Evolutionary conservation across 2,888 invertebrate species (phyloP).

Genomic region (Deilephila porcellus): DNA sequence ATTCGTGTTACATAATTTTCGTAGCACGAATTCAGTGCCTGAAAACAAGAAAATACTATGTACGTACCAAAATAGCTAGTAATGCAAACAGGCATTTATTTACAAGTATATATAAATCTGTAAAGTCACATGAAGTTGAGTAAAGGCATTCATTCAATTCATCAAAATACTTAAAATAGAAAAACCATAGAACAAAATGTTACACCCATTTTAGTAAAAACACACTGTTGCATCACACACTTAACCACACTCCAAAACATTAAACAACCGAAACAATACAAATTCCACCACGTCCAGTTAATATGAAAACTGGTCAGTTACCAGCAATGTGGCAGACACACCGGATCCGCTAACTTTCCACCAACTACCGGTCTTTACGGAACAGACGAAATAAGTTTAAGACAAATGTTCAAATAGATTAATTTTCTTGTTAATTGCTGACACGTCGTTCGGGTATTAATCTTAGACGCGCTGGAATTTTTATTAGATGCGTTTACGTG

Average conservation of each 20-base stretch:
- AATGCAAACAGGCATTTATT: too few relatives aligned
- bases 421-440: constrained; percentile 6
- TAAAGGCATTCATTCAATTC: too few relatives aligned
- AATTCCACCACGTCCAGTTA: constrained; percentile 4
- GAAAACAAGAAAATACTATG: too few relatives aligned
- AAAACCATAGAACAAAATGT: too few relatives aligned
- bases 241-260: not conserved
- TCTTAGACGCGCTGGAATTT: constrained; percentile 6
- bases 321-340: not conserved
- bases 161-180: too few relatives aligned
- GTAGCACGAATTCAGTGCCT: too few relatives aligned
- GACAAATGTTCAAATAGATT: constrained; percentile 9
- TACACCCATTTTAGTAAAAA: too few relatives aligned
- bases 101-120: not conserved
- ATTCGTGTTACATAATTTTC: too few relatives aligned
- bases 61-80: too few relatives aligned
- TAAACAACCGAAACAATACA: not conserved
- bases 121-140: too few relatives aligned
- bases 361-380: constrained; percentile 11
- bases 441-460: constrained; percentile 5
- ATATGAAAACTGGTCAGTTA: not conserved
- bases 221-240: too few relatives aligned
- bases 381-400: constrained; percentile 12
- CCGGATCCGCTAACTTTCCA: constrained; percentile 4
- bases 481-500: constrained; percentile 12